Percentiles rank a stretch among this genome's conserved stretches.
phyloP scores from a whole-genome alignment of 1,140 invertebrate species.

The Calycopis cecrops region DNA sequence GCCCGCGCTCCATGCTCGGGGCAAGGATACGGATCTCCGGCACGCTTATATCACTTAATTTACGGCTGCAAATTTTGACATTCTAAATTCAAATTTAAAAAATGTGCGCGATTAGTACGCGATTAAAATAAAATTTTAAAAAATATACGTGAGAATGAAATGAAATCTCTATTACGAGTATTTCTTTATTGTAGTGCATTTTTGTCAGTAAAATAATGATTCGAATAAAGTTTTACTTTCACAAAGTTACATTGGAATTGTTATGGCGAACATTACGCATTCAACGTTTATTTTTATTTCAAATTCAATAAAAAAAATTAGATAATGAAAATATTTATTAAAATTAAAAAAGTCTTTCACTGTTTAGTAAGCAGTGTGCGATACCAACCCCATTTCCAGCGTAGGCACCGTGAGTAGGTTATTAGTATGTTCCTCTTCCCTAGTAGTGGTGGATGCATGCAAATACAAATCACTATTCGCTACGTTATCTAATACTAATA shows the following conservation, averaged over 20 bases:
- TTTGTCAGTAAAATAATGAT: no score
- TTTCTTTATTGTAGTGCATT: no score
- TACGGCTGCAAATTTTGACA: constrained; percentile 74
- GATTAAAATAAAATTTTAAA: not conserved
- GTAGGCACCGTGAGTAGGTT: constrained; percentile 46
- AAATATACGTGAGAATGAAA: no score
- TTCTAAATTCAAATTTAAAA: not conserved
- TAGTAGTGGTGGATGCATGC: constrained; percentile 59
- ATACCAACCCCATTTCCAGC: constrained; percentile 66
- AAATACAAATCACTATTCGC: constrained; percentile 46
- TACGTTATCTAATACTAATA: constrained; percentile 17
- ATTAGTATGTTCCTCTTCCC: constrained; percentile 44
- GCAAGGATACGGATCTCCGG: constrained; percentile 86
- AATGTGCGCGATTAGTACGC: not conserved
- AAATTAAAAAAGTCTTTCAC: not conserved
- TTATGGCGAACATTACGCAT: not conserved
- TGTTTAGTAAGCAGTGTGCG: constrained; percentile 12
- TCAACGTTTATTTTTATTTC: not conserved
- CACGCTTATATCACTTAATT: constrained; percentile 81
- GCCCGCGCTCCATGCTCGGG: constrained; percentile 84
- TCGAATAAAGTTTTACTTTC: not conserved
- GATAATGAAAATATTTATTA: not conserved
- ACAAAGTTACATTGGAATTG: not conserved
- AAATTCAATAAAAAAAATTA: not conserved
- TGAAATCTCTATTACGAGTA: no score